Evolutionary conservation across 2,113 vertebrate genomes (phyloP), one percentile per base, ranked within the genome.

Genomic region (Anser brachyrhynchus): DNA sequence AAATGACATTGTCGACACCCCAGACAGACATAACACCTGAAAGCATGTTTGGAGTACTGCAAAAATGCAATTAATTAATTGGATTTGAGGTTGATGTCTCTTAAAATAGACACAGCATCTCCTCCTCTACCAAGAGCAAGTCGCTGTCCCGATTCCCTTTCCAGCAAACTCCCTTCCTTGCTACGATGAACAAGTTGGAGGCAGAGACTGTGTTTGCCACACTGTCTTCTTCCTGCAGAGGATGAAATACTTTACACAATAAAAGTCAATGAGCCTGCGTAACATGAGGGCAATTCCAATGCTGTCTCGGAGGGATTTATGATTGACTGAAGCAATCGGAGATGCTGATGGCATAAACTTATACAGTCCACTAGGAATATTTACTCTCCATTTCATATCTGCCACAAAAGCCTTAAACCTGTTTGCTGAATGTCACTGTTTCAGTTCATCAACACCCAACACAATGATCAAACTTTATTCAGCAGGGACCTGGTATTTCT

Each of bases 221-320:
- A 61, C n/a, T 88, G 26, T n/a, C 80, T 70, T 91, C 61, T 73
- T 94, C 87, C 70, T 76, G 59, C 90, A 52, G 33, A 96, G 77
- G 87, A 90, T 95, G 89, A 97, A 97, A 97, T 87, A 84, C 52
- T 46, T 84, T 37, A 55, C 66, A 61, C 72, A 54, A 71, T 87
- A 96, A 95, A 96, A 96, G 82, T 81, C 97, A 97, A 84, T 76
- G 83, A 98, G 85, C 70, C 84, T 62, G 91, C 31, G 7, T 78
- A 89, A 90, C 64, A 93, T n/a, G 57, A 52, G 81, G 57, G 79
- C 89, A 59, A 73, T 51, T 66, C 46, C 17, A 79, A 74, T 7
- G 15, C 72, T 90, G 14, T 85, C 90, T 94, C 66, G 2, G 43
- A 89, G 67, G 80, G 43, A 59, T 21, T 95, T 95, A 90, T 83